These are phyloP conservation scores for Nylanderia fulva DNA, from an alignment of 1,140 invertebrate species.

Conservation along the genomic window DNA sequence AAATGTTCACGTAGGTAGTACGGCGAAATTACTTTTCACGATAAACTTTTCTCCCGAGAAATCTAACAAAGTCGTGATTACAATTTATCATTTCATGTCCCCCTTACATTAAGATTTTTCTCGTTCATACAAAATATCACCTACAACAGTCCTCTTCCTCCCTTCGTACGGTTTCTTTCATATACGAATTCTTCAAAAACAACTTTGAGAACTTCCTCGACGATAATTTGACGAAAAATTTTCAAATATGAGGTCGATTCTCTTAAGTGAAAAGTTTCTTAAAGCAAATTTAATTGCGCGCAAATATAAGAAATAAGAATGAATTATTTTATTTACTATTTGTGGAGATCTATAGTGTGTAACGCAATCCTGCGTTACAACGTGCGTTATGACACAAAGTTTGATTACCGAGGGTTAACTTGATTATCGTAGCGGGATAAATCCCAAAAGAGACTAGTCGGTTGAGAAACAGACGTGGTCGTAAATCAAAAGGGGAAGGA, in stretches of 20 bases:
- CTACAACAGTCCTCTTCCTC: neutral
- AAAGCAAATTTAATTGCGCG: neutral
- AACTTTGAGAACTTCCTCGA: neutral
- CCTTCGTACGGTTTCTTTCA: neutral
- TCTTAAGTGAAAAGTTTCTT: neutral
- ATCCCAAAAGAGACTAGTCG: constrained; percentile 12
- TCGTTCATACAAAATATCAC: neutral
- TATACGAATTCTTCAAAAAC: neutral
- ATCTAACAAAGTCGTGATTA: constrained; percentile 42
- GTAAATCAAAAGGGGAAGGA: constrained; percentile 36
- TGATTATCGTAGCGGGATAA: constrained; percentile 10
- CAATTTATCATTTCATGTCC: constrained; percentile 38
- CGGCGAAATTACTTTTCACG: constrained; percentile 18
- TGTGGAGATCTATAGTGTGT: neutral
- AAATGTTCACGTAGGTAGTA: constrained; percentile 15
- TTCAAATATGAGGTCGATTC: neutral
- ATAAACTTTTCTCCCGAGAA: constrained; percentile 26
- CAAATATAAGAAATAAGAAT: neutral
- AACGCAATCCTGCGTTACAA: too few relatives aligned
- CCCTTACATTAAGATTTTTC: neutral
- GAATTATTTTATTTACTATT: neutral
- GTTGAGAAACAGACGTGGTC: neutral
- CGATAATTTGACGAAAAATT: neutral
- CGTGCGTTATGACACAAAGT: neutral
- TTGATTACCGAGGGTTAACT: constrained; percentile 1